Evolutionary conservation across 2,888 invertebrate species (phyloP), one percentile per base, ranked within the genome.

Genomic region (Hesperia comma): DNA sequence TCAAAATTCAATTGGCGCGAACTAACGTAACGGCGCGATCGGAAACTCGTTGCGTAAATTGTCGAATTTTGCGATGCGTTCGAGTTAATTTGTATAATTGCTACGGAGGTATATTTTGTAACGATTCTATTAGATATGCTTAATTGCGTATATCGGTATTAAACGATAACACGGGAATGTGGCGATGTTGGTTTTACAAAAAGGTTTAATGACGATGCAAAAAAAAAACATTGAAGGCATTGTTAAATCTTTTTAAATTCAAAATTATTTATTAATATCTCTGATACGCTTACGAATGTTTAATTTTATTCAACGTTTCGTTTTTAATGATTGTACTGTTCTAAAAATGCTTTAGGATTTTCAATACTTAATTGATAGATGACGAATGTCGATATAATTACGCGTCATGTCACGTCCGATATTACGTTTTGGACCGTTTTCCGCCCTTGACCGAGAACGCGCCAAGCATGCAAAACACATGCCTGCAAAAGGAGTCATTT

Each of bases 21-120:
- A 61, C 56, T 61, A 67, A 32, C 41, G 55, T 67, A 61, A 67
- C 55, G 26, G 6, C 40, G 41, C 67, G 67, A 58, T 67, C 67
- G 67, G 67, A 67, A 51, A 67, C 41, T 14, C 61, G 61, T 67
- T 67, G 61, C 61, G 67, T 61, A 67, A 67, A 61, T 51, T 67
- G 66, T 67, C 66, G 66, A 67, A 67, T 67, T 67, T 67, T 61
- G 21, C 66, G 66, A 67, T 67, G 67, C 61, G 67, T 67, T 61
- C 61, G 51, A 61, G 40, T 67, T 61, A 67, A 67, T 67, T 57
- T 61, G 61, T 67, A 56, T 67, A 61, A 67, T 67, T 67, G 53
- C 21, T 14, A 33, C 56, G 67, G 67, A 61, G 61, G 61, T 67
- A 49, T 40, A 12, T 60, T 61, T 61, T 61, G 66, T 32, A 67